phyloP scores from a whole-genome alignment of 2,113 vertebrate genomes.

The Chunga burmeisteri region DNA sequence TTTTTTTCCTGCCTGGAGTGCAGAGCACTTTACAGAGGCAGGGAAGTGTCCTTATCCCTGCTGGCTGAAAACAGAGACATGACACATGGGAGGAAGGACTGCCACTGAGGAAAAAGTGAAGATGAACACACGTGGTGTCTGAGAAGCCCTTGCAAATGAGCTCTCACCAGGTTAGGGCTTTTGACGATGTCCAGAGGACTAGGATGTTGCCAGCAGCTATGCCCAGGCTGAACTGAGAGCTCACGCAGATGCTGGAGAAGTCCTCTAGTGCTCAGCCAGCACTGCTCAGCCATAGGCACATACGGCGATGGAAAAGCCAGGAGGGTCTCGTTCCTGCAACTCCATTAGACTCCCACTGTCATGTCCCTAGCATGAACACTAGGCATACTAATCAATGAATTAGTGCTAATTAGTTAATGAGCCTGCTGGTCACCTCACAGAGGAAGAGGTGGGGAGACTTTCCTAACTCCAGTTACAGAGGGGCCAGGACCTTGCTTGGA shows the following conservation, averaged over 20 bases:
- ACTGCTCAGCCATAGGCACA: not conserved
- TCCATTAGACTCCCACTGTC: not conserved
- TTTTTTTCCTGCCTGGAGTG: not conserved
- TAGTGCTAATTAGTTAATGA: not conserved
- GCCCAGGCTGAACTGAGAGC: not conserved
- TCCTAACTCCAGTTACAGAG: not conserved
- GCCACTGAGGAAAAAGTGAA: not conserved
- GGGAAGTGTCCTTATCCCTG: not conserved
- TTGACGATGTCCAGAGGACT: not conserved
- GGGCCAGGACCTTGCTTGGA: not conserved
- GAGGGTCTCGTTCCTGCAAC: not conserved
- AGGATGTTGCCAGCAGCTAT: not conserved
- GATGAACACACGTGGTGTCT: not conserved
- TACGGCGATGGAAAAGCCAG: rapidly evolving
- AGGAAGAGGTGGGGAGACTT: not conserved
- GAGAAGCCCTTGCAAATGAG: not conserved
- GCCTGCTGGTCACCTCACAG: not conserved
- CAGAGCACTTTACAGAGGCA: not conserved
- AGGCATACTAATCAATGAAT: not conserved
- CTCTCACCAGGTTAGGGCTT: not conserved
- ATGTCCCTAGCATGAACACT: not conserved
- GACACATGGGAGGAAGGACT: not conserved
- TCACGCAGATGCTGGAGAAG: not conserved
- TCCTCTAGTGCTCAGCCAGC: not conserved
- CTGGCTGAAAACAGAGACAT: not conserved